Base-by-base conservation (phyloP, 2,797 vertebrate species). In the Pseudochirops corinnae region DNA sequence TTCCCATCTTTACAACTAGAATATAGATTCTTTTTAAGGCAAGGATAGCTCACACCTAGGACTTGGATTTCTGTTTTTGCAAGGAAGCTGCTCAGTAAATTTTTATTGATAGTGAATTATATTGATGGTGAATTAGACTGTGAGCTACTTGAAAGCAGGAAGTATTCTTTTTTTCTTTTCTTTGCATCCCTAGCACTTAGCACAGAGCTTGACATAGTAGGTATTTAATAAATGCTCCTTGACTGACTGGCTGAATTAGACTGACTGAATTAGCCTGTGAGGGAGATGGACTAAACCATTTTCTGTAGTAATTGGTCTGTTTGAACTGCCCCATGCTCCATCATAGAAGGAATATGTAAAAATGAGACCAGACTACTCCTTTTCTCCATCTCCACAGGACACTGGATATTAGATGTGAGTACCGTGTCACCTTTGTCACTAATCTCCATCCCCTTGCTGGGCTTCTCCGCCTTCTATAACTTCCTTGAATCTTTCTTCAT, bases 351-450 rank as follows among this genome's bases (percentile, higher is more conserved):
- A 82, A 82, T 11, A 24, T 82, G 21, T 46, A 82, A 82, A 82
- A 26, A 9, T 26, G 21, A 82, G 7, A 24, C 29, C 46, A 3
- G 39, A 46, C 39, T 74, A 21, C n/a, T 39, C n/a, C 67, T 46
- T 82, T 46, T 46, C 39, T 24, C 18, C 74, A 46, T 82, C 74
- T 24, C 21, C 3, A 39, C 21, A 46, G 67, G 39, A 46, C 18
- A 26, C 39, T 46, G 21, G 74, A 82, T 26, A 26, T 24, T 39
- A 82, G 21, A 82, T 82, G 39, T 4, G 18, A 82, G 74, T 46
- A 82, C 0, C 39, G 11, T 24, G 18, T 4, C n/a, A 97, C 93
- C 57, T 97, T 96, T 1, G 96, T 97, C 55, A 93, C 93, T 58
- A 91, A 16, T 53, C 33, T 90, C 29, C 2, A 55, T 56, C 82